Base-by-base conservation (phyloP, 2,888 invertebrate genomes). In the Eilema caniola region DNA sequence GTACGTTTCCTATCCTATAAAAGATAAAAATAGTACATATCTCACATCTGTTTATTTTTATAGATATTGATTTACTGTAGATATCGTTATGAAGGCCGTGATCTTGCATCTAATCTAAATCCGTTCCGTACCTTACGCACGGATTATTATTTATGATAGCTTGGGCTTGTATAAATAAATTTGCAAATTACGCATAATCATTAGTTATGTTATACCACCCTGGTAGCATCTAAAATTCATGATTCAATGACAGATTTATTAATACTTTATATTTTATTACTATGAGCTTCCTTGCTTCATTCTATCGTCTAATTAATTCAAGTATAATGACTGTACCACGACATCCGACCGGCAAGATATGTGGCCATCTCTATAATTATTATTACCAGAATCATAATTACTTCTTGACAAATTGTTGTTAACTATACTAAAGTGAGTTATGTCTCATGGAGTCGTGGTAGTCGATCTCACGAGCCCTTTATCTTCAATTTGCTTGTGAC, bases 241-340 rank as follows among this genome's bases (percentile, higher is more conserved):
- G 41, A 41, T 16, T 41, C 41, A 3, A 37, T 37, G 33, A 37
- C 33, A 37, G 33, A 37, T 37, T 37, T 37, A 37, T 37, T 14
- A 16, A 41, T 41, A 41, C 12, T 41, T 41, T 64, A 56, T 64
- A 70, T 73, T 68, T 72, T 66, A 74, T 69, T 72, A 71, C 67
- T 78, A 64, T 70, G n/a, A 25, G 71, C 67, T 73, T 75, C 14
- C 70, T 66, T 69, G 37, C 62, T 82, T 83, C 74, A 82, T 81
- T 82, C 81, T 81, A 76, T 76, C 72, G 79, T 77, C 70, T 77
- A 83, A 82, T 82, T 83, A 83, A 81, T 76, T 74, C 75, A 73
- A 76, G 77, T 79, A 4, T 41, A 81, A 69, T 69, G 68, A 67
- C 65, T 74, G 53, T 66, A 69, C 61, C 70, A 73, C 71, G 81